phyloP scores from a whole-genome alignment of 1,140 invertebrate species.

The Euura saliciscinereae region DNA sequence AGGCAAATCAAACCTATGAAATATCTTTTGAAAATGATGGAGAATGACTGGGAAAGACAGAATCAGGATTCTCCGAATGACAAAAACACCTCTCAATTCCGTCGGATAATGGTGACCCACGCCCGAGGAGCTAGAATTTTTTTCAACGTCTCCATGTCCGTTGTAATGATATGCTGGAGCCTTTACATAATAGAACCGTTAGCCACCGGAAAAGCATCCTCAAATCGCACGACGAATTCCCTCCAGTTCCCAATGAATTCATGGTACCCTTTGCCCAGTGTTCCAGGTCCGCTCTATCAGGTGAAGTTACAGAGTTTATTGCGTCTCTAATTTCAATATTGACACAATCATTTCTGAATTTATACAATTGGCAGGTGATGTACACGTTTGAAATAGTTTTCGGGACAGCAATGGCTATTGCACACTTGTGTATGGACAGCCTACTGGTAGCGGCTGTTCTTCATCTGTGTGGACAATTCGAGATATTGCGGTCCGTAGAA shows the following conservation, averaged over 20 bases:
- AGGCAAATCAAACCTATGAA: neutral
- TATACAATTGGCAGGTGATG: neutral
- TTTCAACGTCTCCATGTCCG: neutral
- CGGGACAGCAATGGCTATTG: neutral
- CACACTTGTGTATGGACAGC: neutral
- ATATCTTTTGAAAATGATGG: neutral
- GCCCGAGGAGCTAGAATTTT: neutral
- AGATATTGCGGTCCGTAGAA: conserved; percentile 5
- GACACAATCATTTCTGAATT: neutral
- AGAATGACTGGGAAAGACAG: neutral
- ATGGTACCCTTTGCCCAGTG: neutral
- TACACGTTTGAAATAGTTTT: neutral
- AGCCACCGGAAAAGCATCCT: neutral
- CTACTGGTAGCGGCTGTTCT: neutral
- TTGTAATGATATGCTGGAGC: neutral
- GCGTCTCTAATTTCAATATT: neutral
- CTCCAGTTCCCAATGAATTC: neutral
- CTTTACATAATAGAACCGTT: neutral
- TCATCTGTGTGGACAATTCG: neutral
- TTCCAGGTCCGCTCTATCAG: neutral
- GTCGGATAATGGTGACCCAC: neutral
- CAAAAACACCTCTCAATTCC: neutral
- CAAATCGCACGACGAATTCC: neutral
- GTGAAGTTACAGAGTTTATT: neutral
- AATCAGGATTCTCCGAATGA: neutral